Conservation (phyloP, 1,140 invertebrate species). For the honey bee (Apis mellifera) region Amel_HAv3.1 CM009935.2:1953501-1954000, state of each 20-base stretch:
- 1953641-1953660: background rate
- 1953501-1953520: background rate
- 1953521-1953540: constrained; percentile 27
- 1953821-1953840: constrained; percentile 67
- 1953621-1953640: background rate
- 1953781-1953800: background rate
- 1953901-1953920: constrained; percentile 43
- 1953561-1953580: background rate
- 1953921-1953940: constrained; percentile 57
- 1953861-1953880: constrained; percentile 55
- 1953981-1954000: constrained; percentile 25
- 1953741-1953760: background rate
- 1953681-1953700: background rate
- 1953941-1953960: constrained; percentile 36
- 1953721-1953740: background rate
- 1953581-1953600: background rate
- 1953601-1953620: background rate
- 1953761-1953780: background rate
- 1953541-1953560: constrained; percentile 9
- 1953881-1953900: constrained; percentile 56
- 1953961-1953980: constrained; percentile 41
- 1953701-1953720: background rate
- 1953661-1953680: background rate
- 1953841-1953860: constrained; percentile 67
- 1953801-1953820: constrained; percentile 65